Evolutionary conservation across 2,888 invertebrate genomes (phyloP), one percentile per base, ranked within the genome.

Genomic region (Ochropleura plecta): DNA sequence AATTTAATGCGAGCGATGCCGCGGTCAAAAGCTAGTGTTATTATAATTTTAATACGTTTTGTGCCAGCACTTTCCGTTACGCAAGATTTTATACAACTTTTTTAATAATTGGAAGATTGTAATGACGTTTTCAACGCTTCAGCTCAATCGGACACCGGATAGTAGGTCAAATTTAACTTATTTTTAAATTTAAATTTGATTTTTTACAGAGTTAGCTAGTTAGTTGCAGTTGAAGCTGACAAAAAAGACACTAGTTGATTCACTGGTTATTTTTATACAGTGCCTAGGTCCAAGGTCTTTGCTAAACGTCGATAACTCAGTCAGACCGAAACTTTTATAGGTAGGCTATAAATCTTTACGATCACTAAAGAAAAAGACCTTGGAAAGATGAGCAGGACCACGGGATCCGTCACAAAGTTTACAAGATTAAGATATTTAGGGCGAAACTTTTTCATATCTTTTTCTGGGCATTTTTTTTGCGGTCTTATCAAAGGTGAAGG

Each of bases 271-370:
- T 44, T 44, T 62, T 62, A 44, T 44, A 44, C 73, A 69, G 65
- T 63, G 70, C 65, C 75, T 85, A 83, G 81, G 73, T 69, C 66
- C 59, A 57, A 70, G 57, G 71, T 55, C 71, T 63, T 68, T 44
- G 73, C 66, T 73, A 76, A 86, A 80, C 68, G 70, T 77, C 77
- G 72, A 82, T 84, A 86, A 75, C 74, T 76, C 76, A 73, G 84
- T 73, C 66, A 76, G 57, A 70, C 70, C 68, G 20, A 85, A 86
- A 80, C 63, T 86, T 86, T 86, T 86, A 85, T 86, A 79, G 77
- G 53, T 44, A 30, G 55, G 69, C 57, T 71, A 87, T 87, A 82
- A 84, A 85, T 85, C 80, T 87, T 82, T 86, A 85, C 78, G 84
- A 80, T 80, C 82, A 75, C 78, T 81, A 70, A 86, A 60, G 78